Base-by-base conservation (phyloP, 2,888 invertebrate species). In the Carpatolechia fugitivella region DNA sequence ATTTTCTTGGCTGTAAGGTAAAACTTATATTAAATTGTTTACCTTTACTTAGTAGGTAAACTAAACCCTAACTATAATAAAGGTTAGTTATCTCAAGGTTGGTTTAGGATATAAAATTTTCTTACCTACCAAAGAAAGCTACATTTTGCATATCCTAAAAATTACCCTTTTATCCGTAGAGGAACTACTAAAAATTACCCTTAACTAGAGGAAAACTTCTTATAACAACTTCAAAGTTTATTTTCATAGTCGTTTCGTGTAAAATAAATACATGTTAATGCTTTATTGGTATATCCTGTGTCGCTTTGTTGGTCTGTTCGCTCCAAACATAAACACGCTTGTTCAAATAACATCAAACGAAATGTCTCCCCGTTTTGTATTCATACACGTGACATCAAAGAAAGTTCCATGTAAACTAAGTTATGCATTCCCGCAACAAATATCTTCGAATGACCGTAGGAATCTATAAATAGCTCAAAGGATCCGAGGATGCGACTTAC, bases 381-480 rank as follows among this genome's bases (percentile, higher is more conserved):
- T 50, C 29, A 40, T 52, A 16, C 56, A 18, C 36, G 30, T 30
- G 55, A 66, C 65, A 70, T 76, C 72, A 75, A 76, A 76, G 72
- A 52, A 46, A 57, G 51, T 60, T 61, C 54, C 56, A 48, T 52
- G 56, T 53, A 35, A 46, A 56, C 56, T 38, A 52, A 57, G 54
- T 57, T 54, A 57, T 57, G 54, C 57, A 48, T 56, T 52, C 53
- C 30, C 41, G 29, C 41, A 41, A 56, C 54, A 46, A 41, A 54
- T 51, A 54, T 54, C 56, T 79, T 72, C 69, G 74, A 78, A 80
- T 79, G 81, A 80, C 80, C 78, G 78, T 82, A 80, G 74, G 68
- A 69, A 73, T 72, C 79, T 85, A 85, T 71, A 85, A 85, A 85
- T 85, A 85, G 84, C 73, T 61, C 63, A 69, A 68, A 75, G 81